Base-by-base conservation (phyloP, 1,140 invertebrate species). In the Sarcophaga peregrina region DNA sequence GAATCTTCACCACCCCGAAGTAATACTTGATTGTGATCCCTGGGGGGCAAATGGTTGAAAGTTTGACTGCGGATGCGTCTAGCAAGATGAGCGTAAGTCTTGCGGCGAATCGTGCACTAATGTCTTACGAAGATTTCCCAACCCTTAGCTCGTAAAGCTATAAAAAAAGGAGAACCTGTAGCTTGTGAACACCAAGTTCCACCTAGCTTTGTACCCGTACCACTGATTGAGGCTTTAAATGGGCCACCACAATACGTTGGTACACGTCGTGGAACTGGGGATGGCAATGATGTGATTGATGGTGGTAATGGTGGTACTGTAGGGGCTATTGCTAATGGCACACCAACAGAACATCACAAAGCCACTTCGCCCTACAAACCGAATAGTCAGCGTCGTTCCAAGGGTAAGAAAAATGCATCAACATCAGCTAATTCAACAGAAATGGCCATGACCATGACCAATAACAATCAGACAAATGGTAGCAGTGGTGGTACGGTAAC, bases 171-270 rank as follows among this genome's bases (percentile, higher is more conserved):
- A 2, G 88, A 89, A 8, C 83, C 87, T 0, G 82, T 86, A 0
- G 86, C 86, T 0, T 83, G 87, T 37, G 88, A 89, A 83, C 83
- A 97, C 90, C 96, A 96, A 90, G 95, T 98, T 86, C 97, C 98
- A 47, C 92, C 94, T 0, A 98, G 98, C 0, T 99, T 98, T 90
- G 97, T 99, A 91, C 95, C 97, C 20, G 95, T 99, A 72, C 97
- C 98, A 0, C 92, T 99, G n/a, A 96, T 99, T 82, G 98, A 99
- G 92, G 98, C 98, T 8, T 92, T 99, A n/a, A 99, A 99, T 92
- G 98, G 98, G 0, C 97, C 97, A 8, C 87, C 89, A 6, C 89
- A 89, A 58, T 87, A 86, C 83, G 86, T 89, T 81, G 85, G 83
- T 25, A 48, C 76, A n/a, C 25, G 80, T 13, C 52, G 58, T 15